A percentile compares a stretch with the other conserved stretches of the same genome.
These are phyloP conservation scores for Xyrauchen texanus DNA, from an alignment of 2,113 vertebrate species.

Conservation along the genomic window DNA sequence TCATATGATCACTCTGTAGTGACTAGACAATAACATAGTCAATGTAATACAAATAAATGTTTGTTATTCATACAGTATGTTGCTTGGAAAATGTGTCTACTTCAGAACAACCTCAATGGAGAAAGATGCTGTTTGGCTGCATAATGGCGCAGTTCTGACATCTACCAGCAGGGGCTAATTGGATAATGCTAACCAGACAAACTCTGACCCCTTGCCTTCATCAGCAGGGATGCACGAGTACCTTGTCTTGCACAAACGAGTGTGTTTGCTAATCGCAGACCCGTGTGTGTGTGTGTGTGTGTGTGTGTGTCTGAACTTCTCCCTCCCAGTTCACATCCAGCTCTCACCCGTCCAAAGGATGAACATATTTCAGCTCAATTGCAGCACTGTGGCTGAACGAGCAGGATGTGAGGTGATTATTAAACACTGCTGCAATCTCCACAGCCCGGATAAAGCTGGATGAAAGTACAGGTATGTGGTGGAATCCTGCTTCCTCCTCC, in stretches of 20 bases:
- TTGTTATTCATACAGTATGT: too few species aligned
- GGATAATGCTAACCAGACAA: too few species aligned
- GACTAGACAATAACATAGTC: too few species aligned
- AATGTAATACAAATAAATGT: too few species aligned
- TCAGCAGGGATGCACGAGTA: slow-evolving; percentile 17
- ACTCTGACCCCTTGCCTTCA: neutral
- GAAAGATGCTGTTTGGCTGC: too few species aligned
- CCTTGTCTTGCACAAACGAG: slow-evolving; percentile 1
- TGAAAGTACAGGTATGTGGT: slow-evolving; percentile 49
- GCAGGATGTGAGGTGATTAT: slow-evolving; percentile 66
- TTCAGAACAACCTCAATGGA: too few species aligned
- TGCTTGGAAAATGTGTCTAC: too few species aligned
- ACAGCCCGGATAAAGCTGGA: slow-evolving; percentile 49
- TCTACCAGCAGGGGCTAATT: too few species aligned
- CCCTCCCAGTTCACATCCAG: slow-evolving; percentile 6
- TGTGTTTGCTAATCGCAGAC: slow-evolving; percentile 27
- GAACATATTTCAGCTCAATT: slow-evolving; percentile 30
- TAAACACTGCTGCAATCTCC: slow-evolving; percentile 66
- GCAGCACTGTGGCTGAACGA: slow-evolving; percentile 46
- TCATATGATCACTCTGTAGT: too few species aligned
- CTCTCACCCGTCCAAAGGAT: slow-evolving; percentile 54
- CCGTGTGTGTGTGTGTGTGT: slow-evolving; percentile 49
- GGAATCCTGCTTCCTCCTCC: slow-evolving; percentile 51
- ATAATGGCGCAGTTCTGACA: too few species aligned
- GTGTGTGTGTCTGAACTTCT: slow-evolving; percentile 50